Evolutionary conservation across 2,113 vertebrate species (phyloP), one percentile per base, ranked within the genome.

Genomic region (Cephalopterus ornatus): DNA sequence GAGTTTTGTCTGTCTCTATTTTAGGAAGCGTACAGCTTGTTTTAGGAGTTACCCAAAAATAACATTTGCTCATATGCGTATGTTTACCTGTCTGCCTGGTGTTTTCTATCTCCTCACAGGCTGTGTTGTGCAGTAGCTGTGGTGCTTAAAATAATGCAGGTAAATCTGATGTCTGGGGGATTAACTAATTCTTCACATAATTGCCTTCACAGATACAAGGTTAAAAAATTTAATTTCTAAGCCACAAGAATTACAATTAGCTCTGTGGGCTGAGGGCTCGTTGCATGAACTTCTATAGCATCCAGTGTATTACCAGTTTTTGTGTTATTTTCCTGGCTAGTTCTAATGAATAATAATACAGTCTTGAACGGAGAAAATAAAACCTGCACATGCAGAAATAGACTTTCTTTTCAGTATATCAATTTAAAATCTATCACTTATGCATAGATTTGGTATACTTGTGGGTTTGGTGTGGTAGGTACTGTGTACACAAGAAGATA

Each of bases 141-240:
- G 2, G 46, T 55, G 46, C 75, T 76, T 88, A 85, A 91, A 94
- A 89, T 91, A 89, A 92, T 37, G 58, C 62, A 79, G 41, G 74
- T 80, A 73, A 92, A 77, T 55, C 88, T 95, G 82, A 82, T 76
- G 63, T 89, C 85, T 88, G 41, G 85, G 53, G 82, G 46, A 93
- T 93, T 93, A 85, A 72, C 81, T 82, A 79, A 66, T 75, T 65
- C 66, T 82, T 94, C 75, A 85, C 23, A 24, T 88, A 96, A 92
- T 80, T 90, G 50, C 53, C n/a, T 80, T 86, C 63, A 77, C 3
- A 90, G 46, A 58, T 66, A 58, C 2, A 73, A 70, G 16, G 72
- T 66, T 80, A 80, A 86, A 88, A 91, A 58, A 35, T 5, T 16
- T 33, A 41, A 77, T 26, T 0, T 0, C 63, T 86, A 71, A 88